phyloP scores from a whole-genome alignment of 2,888 invertebrate genomes.

The Nemotelus pantherinus region DNA sequence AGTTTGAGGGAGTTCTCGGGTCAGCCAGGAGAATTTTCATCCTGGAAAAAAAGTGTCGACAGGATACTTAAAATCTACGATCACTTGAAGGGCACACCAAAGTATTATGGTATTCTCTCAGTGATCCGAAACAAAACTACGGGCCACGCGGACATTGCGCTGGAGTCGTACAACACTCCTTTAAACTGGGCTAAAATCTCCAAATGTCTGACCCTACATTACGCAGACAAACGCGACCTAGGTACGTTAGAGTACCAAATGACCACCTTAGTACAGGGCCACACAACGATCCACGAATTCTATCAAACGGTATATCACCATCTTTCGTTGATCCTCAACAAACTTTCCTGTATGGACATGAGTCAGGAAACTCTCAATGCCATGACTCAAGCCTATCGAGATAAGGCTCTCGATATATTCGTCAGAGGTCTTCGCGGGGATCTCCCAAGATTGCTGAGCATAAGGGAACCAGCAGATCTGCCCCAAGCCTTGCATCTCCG shows the following conservation, averaged over 20 bases:
- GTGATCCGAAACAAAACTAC: slow-evolving; percentile 46
- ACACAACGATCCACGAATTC: slow-evolving; percentile 33
- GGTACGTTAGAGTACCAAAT: slow-evolving; percentile 39
- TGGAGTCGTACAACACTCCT: slow-evolving; percentile 49
- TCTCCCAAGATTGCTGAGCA: slow-evolving; percentile 32
- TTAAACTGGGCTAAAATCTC: slow-evolving; percentile 40
- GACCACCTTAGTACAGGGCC: slow-evolving; percentile 37
- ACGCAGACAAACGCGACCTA: slow-evolving; percentile 41
- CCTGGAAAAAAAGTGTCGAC: slow-evolving; percentile 19
- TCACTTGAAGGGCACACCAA: slow-evolving; percentile 26
- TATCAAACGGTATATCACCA: slow-evolving; percentile 44
- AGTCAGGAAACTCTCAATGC: slow-evolving; percentile 21
- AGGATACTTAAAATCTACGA: slow-evolving; percentile 13
- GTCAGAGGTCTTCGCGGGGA: slow-evolving; percentile 32
- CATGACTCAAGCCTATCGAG: slow-evolving; percentile 31
- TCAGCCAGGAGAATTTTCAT: slow-evolving; percentile 8
- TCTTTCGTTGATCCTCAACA: slow-evolving; percentile 37
- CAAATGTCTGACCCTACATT: slow-evolving; percentile 42
- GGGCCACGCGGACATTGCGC: slow-evolving; percentile 43
- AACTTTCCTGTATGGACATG: slow-evolving; percentile 39
- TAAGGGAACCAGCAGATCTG: slow-evolving; percentile 42
- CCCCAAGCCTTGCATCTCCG: slow-evolving; percentile 38
- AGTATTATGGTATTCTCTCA: neutral
- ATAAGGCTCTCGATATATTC: slow-evolving; percentile 42
- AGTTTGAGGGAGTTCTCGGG: slow-evolving; percentile 19